Conservation (phyloP, 2,797 vertebrate genomes). For the Pantherophis vulpinus region DNA sequence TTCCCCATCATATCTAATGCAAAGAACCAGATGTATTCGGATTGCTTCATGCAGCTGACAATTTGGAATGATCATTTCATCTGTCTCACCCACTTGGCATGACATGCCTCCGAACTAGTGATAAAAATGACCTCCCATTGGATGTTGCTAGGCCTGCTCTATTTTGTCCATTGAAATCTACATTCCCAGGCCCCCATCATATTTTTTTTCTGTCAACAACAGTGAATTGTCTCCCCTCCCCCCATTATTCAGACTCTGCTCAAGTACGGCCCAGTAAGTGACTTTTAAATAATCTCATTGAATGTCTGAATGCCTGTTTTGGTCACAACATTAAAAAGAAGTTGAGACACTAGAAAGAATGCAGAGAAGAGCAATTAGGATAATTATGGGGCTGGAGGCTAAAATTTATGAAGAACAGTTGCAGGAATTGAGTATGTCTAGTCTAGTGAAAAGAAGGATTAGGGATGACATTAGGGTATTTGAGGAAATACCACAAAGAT, state of each 20-base stretch:
- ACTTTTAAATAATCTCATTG: background rate
- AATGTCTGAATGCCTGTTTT: background rate
- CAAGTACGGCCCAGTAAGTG: background rate
- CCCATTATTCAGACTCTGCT: slow-evolving; percentile 4
- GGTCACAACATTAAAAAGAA: background rate
- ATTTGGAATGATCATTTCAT: background rate
- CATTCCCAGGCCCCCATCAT: background rate
- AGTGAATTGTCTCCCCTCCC: background rate
- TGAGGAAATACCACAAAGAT: background rate
- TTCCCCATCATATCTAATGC: slow-evolving; percentile 38
- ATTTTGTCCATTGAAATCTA: background rate
- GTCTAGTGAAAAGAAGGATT: background rate
- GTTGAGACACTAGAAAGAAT: background rate
- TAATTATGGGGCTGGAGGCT: background rate
- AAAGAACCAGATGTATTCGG: slow-evolving; percentile 22
- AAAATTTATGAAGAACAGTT: background rate
- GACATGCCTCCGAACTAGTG: slow-evolving; percentile 10
- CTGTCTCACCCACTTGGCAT: slow-evolving; percentile 11
- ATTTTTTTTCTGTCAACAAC: background rate
- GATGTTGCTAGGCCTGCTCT: background rate
- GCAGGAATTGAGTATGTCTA: background rate
- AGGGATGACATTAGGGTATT: background rate
- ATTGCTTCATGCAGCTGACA: slow-evolving; percentile 29
- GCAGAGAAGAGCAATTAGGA: background rate
- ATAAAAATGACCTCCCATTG: background rate